These are phyloP conservation scores for Oligia fasciuncula DNA, from an alignment of 2,888 invertebrate species.

Conservation along the genomic window DNA sequence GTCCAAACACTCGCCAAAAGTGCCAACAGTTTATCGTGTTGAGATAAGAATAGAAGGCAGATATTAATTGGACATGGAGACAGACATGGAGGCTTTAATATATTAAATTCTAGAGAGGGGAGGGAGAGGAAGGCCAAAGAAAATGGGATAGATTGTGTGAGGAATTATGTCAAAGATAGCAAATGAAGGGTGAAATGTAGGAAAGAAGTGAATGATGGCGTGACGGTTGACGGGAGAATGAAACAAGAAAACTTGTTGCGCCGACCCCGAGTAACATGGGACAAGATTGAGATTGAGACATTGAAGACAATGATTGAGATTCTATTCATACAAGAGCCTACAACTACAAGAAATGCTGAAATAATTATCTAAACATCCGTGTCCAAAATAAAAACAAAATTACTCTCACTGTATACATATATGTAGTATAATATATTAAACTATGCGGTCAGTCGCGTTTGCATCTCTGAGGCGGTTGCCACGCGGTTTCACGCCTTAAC, in stretches of 20 bases:
- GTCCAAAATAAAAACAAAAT: conserved; percentile 7
- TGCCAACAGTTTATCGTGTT: not conserved
- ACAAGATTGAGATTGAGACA: not conserved
- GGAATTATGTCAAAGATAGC: not conserved
- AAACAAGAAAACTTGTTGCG: not conserved
- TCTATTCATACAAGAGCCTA: not conserved
- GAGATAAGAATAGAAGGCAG: not conserved
- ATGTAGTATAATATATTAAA: conserved; percentile 1
- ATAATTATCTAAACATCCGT: not conserved
- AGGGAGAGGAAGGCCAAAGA: not conserved
- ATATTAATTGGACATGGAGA: not conserved
- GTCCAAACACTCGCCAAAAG: not conserved
- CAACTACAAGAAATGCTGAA: not conserved
- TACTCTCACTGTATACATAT: not conserved
- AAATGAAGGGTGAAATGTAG: too few species aligned
- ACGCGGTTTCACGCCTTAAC: conserved; percentile 26
- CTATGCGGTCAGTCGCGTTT: conserved; percentile 20
- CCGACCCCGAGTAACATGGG: not conserved
- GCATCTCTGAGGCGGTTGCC: conserved; percentile 11
- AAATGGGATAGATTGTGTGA: not conserved
- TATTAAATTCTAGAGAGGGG: not conserved
- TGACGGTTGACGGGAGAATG: not conserved
- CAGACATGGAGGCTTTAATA: not conserved
- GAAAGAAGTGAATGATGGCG: not conserved
- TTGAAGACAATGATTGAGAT: not conserved